phyloP scores from a whole-genome alignment of 2,113 vertebrate genomes.

The Scomber colias region DNA sequence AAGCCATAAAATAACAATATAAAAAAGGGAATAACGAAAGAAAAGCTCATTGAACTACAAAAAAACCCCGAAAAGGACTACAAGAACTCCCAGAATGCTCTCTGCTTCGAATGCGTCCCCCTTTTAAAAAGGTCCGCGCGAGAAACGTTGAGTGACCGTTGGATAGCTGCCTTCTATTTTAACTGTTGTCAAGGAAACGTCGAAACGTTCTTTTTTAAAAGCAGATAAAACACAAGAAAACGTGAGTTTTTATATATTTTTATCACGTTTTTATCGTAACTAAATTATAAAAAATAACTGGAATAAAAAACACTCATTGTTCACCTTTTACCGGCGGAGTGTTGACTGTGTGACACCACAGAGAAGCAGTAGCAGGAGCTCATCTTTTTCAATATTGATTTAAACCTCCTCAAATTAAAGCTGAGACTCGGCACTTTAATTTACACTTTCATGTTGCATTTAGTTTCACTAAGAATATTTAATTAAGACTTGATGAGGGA shows the following conservation, averaged over 20 bases:
- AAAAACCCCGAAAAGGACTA: conserved; percentile 42
- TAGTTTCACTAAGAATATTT: no score
- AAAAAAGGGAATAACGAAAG: not conserved
- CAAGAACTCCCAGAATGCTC: conserved; percentile 63
- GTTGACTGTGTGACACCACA: conserved; percentile 71
- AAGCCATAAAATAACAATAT: not conserved
- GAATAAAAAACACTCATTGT: not conserved
- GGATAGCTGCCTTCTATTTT: accelerated
- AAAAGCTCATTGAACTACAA: not conserved
- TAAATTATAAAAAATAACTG: accelerated
- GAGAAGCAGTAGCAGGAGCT: not conserved
- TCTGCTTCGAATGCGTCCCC: not conserved
- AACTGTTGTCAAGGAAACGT: accelerated
- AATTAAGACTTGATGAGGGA: no score
- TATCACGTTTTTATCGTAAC: not conserved
- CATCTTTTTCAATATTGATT: not conserved
- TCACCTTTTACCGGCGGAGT: conserved; percentile 29
- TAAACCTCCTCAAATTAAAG: no score
- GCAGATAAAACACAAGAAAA: not conserved
- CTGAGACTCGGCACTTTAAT: no score
- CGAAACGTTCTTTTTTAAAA: accelerated
- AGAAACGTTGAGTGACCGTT: not conserved
- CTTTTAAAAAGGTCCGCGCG: not conserved
- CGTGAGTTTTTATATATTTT: not conserved
- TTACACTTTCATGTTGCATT: no score